Conservation (phyloP, 1,140 invertebrate species). For the Notospermus geniculatus region DNA sequence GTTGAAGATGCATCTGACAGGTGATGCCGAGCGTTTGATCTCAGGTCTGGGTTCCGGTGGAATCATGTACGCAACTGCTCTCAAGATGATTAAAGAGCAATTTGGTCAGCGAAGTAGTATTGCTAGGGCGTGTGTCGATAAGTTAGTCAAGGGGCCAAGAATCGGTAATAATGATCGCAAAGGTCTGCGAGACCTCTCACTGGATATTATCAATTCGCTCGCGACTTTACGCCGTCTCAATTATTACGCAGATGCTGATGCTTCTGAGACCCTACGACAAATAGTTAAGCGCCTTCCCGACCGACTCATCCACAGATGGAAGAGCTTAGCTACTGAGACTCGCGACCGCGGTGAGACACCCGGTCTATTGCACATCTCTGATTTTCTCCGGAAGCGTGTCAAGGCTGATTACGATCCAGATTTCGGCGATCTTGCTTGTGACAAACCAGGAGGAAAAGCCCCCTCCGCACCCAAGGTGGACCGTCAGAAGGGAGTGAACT, state of each 20-base stretch:
- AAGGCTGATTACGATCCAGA: constrained; percentile 11
- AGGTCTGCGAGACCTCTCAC: constrained; percentile 2
- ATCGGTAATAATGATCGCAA: background rate
- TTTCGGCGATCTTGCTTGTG: constrained; percentile 5
- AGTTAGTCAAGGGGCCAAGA: constrained; percentile 1
- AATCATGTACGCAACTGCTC: constrained; percentile 10
- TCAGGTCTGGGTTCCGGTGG: constrained; percentile 2
- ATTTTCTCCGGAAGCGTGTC: background rate
- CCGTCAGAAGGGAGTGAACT: background rate
- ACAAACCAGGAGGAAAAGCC: too few relatives aligned
- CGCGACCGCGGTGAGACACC: background rate
- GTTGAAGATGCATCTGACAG: constrained; percentile 4
- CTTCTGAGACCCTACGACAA: constrained; percentile 1
- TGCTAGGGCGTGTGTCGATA: constrained; percentile 9
- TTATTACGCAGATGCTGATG: background rate
- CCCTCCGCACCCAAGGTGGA: background rate
- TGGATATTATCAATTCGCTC: constrained; percentile 5
- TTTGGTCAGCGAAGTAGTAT: constrained; percentile 1
- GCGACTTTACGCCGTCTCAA: background rate
- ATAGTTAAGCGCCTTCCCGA: constrained; percentile 4
- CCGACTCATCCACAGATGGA: background rate
- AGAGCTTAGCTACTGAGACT: background rate
- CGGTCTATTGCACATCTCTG: background rate
- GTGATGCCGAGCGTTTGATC: background rate
- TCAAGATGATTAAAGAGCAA: constrained; percentile 8